Percentiles rank a stretch among this genome's conserved stretches.
phyloP scores from a whole-genome alignment of 1,140 invertebrate species.

The Rhagoletis pomonella region DNA sequence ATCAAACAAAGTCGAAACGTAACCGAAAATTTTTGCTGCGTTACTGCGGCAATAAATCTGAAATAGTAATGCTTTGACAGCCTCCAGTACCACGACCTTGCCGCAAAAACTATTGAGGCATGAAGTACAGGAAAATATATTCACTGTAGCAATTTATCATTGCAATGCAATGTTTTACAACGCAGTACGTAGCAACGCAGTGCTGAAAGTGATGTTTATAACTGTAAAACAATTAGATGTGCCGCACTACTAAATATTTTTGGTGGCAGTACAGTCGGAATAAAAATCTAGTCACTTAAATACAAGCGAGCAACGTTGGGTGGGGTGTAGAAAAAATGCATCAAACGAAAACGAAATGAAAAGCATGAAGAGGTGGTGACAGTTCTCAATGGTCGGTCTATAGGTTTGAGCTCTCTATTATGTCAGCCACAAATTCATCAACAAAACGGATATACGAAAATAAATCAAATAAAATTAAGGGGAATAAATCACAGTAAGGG shows the following conservation, averaged over 20 bases:
- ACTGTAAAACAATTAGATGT: conserved; percentile 32
- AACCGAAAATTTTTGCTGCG: conserved; percentile 8
- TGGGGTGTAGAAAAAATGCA: too few relatives aligned
- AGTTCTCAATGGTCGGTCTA: too few relatives aligned
- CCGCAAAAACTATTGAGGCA: neutral
- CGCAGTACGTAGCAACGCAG: neutral
- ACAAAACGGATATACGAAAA: neutral
- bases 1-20: conserved; percentile 35
- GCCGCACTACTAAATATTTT: too few relatives aligned
- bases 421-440: conserved; percentile 27
- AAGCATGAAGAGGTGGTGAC: neutral
- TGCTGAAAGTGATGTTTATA: neutral
- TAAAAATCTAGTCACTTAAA: too few relatives aligned
- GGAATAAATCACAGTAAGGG: too few relatives aligned
- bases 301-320: too few relatives aligned
- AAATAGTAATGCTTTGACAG: neutral
- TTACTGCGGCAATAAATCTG: conserved; percentile 24
- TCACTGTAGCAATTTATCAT: conserved; percentile 31
- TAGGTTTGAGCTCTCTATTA: neutral
- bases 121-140: conserved; percentile 25
- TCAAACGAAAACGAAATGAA: too few relatives aligned
- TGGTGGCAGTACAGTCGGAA: too few relatives aligned
- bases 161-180: neutral
- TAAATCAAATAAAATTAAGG: neutral
- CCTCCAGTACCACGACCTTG: neutral